Evolutionary conservation across 2,888 invertebrate species (phyloP).

Genomic region (Endomychus coccineus): DNA sequence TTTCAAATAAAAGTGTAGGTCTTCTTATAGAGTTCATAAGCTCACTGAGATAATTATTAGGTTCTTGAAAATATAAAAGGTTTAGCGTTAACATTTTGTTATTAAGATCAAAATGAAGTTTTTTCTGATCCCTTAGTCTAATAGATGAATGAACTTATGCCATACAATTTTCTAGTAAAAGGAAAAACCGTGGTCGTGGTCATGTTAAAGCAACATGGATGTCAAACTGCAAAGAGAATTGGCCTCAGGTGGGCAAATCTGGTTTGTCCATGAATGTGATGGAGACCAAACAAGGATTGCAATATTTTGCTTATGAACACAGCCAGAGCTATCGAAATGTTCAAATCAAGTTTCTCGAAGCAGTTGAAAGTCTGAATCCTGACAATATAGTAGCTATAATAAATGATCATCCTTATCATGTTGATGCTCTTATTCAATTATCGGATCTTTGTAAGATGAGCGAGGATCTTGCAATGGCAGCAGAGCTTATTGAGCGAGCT

Average conservation of each 20-base stretch:
- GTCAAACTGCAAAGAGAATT: constrained; percentile 61
- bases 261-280: constrained; percentile 65
- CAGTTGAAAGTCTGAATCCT: constrained; percentile 71
- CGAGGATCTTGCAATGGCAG: constrained; percentile 71
- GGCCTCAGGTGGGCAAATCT: constrained; percentile 63
- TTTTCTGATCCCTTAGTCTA: background rate
- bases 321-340: constrained; percentile 64
- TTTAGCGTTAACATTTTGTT: background rate
- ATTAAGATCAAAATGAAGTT: background rate
- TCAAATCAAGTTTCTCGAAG: constrained; percentile 67
- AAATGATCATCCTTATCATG: constrained; percentile 69
- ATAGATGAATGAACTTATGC: background rate
- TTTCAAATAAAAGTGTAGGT: background rate
- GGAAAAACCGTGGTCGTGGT: constrained; percentile 51
- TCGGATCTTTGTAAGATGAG: constrained; percentile 72
- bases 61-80: background rate
- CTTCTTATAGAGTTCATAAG: background rate
- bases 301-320: constrained; percentile 69
- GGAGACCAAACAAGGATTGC: constrained; percentile 47
- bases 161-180: constrained; percentile 46
- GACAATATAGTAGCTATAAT: constrained; percentile 70
- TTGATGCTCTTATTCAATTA: constrained; percentile 68
- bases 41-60: no score
- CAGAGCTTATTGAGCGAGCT: constrained; percentile 72
- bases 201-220: constrained; percentile 59